Percentiles rank a stretch among this genome's conserved stretches.
phyloP scores from a whole-genome alignment of 1,140 invertebrate species.

The Drosophila erecta region DNA sequence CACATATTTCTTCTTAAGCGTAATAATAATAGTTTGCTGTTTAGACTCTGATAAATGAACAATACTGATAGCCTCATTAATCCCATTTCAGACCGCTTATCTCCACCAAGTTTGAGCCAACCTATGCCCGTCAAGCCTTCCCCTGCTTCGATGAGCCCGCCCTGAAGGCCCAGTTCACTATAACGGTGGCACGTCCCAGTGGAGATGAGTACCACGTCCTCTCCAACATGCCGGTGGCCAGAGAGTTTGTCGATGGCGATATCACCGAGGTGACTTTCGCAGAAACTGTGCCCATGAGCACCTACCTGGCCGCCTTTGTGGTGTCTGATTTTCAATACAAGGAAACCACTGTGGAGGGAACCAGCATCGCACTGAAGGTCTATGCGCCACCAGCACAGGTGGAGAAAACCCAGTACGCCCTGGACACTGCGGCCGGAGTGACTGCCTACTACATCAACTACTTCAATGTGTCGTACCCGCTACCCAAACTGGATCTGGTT shows the following conservation, averaged over 20 bases:
- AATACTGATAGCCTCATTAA: neutral
- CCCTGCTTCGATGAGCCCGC: constrained; percentile 98
- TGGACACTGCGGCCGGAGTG: constrained; percentile 90
- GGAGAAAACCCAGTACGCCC: constrained; percentile 92
- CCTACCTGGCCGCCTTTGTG: constrained; percentile 95
- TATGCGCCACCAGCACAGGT: constrained; percentile 91
- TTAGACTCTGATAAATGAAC: neutral
- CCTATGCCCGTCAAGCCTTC: constrained; percentile 95
- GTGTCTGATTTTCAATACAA: constrained; percentile 93
- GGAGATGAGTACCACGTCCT: constrained; percentile 88
- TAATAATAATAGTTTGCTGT: neutral
- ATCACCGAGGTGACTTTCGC: constrained; percentile 87
- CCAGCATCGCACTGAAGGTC: constrained; percentile 88
- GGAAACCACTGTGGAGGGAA: constrained; percentile 85
- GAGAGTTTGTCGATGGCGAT: constrained; percentile 50
- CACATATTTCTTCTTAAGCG: too few species aligned
- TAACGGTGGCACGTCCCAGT: constrained; percentile 90
- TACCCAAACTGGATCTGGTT: constrained; percentile 96
- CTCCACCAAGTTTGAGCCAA: constrained; percentile 96
- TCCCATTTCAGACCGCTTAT: constrained; percentile 89
- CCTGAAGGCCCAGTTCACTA: constrained; percentile 94
- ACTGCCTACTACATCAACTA: constrained; percentile 95
- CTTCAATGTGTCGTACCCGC: constrained; percentile 93
- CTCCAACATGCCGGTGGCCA: constrained; percentile 90
- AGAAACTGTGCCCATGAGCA: constrained; percentile 95